Evolutionary conservation across 2,113 vertebrate species (phyloP).

Genomic region (Bothrops jararaca): DNA sequence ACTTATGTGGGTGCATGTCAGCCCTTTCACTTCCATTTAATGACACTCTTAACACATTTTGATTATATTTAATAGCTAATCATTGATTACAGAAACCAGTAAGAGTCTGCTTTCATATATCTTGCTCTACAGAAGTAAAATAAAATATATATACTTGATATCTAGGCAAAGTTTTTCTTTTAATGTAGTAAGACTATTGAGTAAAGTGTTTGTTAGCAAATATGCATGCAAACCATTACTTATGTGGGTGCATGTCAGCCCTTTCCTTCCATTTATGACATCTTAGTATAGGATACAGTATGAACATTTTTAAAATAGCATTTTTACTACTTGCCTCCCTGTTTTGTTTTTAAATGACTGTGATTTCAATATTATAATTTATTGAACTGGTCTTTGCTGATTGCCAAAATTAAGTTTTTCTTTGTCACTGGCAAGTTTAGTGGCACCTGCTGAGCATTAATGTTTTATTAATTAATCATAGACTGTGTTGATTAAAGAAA

Average conservation of each 20-base stretch:
- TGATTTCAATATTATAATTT: not conserved
- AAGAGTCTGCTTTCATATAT: not conserved
- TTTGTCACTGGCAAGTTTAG: not conserved
- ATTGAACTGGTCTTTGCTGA: not conserved
- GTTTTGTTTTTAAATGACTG: not conserved
- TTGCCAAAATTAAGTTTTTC: not conserved
- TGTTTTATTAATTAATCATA: not conserved
- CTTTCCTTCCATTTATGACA: not conserved
- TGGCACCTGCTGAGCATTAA: not conserved
- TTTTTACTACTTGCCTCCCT: not conserved
- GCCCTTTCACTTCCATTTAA: too few species aligned
- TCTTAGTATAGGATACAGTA: not conserved
- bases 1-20: too few species aligned
- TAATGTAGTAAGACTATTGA: not conserved
- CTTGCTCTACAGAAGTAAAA: too few species aligned
- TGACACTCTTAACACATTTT: too few species aligned
- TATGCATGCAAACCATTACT: not conserved
- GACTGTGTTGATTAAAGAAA: conserved; percentile 2
- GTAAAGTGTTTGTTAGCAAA: not conserved
- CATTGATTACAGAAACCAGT: not conserved
- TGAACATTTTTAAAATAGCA: not conserved
- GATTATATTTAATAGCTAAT: not conserved
- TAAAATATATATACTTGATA: not conserved
- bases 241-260: too few species aligned
- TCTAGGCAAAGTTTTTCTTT: not conserved